These are phyloP conservation scores for Limulus polyphemus DNA, from an alignment of 2,888 invertebrate species.

Conservation along the genomic window DNA sequence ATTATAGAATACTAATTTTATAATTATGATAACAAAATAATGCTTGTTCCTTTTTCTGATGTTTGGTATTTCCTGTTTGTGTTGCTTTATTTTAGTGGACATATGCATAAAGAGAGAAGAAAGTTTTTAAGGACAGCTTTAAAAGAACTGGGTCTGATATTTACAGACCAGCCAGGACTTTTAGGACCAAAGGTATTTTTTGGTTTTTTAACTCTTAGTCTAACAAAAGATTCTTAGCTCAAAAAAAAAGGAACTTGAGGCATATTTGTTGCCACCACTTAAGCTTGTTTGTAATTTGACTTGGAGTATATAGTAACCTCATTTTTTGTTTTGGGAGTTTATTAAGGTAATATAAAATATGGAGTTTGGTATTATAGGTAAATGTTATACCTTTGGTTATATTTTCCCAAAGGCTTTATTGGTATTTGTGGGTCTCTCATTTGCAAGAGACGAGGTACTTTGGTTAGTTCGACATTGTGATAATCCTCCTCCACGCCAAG, in stretches of 20 bases:
- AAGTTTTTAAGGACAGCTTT: conserved; percentile 91
- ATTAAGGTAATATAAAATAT: not conserved
- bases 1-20: too few species aligned
- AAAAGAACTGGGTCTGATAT: conserved; percentile 83
- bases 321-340: not conserved
- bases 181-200: conserved; percentile 72
- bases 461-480: conserved; percentile 95
- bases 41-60: not conserved
- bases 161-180: conserved; percentile 95
- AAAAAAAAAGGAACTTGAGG: too few species aligned
- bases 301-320: not conserved
- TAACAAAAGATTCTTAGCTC: too few species aligned
- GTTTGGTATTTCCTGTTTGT: not conserved
- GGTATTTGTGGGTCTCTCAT: conserved; percentile 89
- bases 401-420: conserved; percentile 52
- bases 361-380: not conserved
- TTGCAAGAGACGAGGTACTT: conserved; percentile 87
- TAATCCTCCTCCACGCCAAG: conserved; percentile 68
- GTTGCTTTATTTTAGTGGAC: conserved; percentile 43
- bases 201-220: too few species aligned
- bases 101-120: conserved; percentile 83
- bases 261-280: too few species aligned
- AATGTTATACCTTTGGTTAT: conserved; percentile 1
- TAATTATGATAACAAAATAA: too few species aligned
- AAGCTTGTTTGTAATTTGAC: too few species aligned